phyloP scores from a whole-genome alignment of 2,797 vertebrate species.

The Sebastiscus albofasciatus region DNA sequence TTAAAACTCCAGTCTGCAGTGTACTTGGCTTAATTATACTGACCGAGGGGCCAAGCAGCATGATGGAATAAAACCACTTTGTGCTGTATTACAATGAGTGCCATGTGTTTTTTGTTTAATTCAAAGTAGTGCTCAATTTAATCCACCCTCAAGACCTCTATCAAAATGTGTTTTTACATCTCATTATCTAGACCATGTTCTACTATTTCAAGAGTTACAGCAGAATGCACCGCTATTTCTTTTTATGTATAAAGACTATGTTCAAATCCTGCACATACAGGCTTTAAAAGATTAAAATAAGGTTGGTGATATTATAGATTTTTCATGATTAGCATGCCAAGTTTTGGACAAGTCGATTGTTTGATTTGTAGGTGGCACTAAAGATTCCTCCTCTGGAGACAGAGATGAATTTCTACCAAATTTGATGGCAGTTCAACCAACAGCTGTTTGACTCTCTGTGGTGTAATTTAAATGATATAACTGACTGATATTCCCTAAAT shows the following conservation, averaged over 20 bases:
- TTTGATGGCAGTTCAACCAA: neutral
- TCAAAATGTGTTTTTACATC: neutral
- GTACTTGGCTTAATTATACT: slow-evolving; percentile 6
- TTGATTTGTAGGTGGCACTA: neutral
- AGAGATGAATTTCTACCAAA: neutral
- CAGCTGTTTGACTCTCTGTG: neutral
- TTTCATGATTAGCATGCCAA: neutral
- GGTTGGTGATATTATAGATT: neutral
- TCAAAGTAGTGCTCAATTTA: neutral
- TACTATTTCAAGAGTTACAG: too few species aligned
- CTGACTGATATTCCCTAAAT: neutral
- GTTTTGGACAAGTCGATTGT: neutral
- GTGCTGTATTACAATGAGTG: slow-evolving; percentile 12
- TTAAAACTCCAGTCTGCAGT: neutral
- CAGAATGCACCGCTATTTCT: neutral
- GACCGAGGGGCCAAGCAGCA: slow-evolving; percentile 10
- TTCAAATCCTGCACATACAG: neutral
- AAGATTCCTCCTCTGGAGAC: neutral
- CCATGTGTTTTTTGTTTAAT: neutral
- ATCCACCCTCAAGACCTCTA: neutral
- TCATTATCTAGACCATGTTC: neutral
- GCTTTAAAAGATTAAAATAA: too few species aligned
- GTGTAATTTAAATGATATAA: neutral
- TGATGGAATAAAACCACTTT: slow-evolving; percentile 54
- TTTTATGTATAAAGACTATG: neutral